phyloP scores from a whole-genome alignment of 2,113 vertebrate genomes.

The human (Homo sapiens) region GRCh38 chr16:54717001-54717500 shows the following conservation, averaged over 20 bases:
- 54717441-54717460: not conserved
- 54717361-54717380: not conserved
- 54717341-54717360: accelerated
- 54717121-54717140: not conserved
- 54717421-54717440: accelerated
- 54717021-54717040: not conserved
- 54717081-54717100: not conserved
- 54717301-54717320: not conserved
- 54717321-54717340: not conserved
- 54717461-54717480: not conserved
- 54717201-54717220: not conserved
- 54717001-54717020: not conserved
- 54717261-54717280: not conserved
- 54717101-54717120: not conserved
- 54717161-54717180: accelerated
- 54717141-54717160: not conserved
- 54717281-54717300: not conserved
- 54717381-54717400: no score
- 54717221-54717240: not conserved
- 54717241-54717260: not conserved
- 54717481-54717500: not conserved
- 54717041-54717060: not conserved
- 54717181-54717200: not conserved
- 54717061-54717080: not conserved
- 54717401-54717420: accelerated